phyloP scores from a whole-genome alignment of 2,888 invertebrate species.

The Spicauda simplicius region DNA sequence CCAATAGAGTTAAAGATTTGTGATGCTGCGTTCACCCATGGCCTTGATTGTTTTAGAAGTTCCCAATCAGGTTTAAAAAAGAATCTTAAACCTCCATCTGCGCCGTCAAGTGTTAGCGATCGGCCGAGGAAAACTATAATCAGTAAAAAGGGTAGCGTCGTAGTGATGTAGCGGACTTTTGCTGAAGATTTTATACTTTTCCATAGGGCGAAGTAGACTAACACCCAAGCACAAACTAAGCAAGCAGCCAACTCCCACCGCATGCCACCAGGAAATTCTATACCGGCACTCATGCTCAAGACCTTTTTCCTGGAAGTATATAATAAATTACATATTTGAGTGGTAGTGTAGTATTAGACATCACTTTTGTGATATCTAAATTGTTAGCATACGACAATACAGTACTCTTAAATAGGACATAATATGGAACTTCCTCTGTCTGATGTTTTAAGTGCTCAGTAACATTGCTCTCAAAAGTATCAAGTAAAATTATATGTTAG shows the following conservation, averaged over 20 bases:
- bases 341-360: not conserved
- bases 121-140: conserved; percentile 94
- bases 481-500: not conserved
- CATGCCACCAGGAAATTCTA: conserved; percentile 92
- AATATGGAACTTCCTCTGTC: not conserved
- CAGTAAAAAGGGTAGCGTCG: conserved; percentile 95
- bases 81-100: conserved; percentile 92
- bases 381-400: not conserved
- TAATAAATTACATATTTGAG: conserved; percentile 17
- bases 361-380: not conserved
- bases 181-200: conserved; percentile 98
- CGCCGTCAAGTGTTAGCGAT: conserved; percentile 95
- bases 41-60: conserved; percentile 92
- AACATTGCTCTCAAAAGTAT: not conserved
- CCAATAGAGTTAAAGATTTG: conserved; percentile 97
- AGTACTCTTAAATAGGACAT: not conserved
- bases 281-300: conserved; percentile 92
- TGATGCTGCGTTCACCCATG: conserved; percentile 96
- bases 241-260: conserved; percentile 96
- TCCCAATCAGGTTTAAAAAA: conserved; percentile 96
- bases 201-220: conserved; percentile 98
- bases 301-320: conserved; percentile 90
- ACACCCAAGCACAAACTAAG: conserved; percentile 95
- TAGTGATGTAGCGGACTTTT: conserved; percentile 96
- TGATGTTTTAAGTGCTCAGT: not conserved